Evolutionary conservation across 2,113 vertebrate species (phyloP), one percentile per base, ranked within the genome.

Genomic region (Polypterus bichir): DNA sequence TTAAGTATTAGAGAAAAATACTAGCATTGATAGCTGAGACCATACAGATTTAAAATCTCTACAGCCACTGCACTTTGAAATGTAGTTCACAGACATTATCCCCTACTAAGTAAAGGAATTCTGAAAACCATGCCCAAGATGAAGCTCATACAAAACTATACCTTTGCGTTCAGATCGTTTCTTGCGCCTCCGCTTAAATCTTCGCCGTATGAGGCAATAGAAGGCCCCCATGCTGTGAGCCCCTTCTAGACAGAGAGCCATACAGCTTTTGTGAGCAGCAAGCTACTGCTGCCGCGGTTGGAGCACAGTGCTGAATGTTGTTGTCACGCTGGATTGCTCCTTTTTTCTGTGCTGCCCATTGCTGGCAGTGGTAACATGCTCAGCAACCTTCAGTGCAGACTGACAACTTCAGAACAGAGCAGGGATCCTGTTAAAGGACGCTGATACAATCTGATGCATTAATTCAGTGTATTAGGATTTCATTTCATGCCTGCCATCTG

Each of bases 151-250:
- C 27, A 27, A 27, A 27, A 27, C 27, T 27, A 80, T 88, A 92
- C 93, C 92, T 90, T 80, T 91, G 66, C 76, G 83, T 64, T 90
- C 81, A 0, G 82, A 89, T 59, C 81, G 74, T 62, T 84, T 93
- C 69, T 70, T 88, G 71, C 87, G 84, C 70, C 90, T 83, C 75
- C 86, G 75, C 68, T 81, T 91, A 65, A 74, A 79, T 61, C 66
- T 77, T 66, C 58, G 79, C 44, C 67, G 70, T 65, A 77, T 66
- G 5, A 65, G 10, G 65, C 86, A 76, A 71, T 82, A 79, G 59
- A 79, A 78, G 64, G 76, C 77, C 62, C 82, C 84, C 75, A 66
- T 49, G 54, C 69, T 65, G 64, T 72, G 73, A 0, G 75, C 57
- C 4, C 56, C 62, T 4, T 69, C 63, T 62, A 71, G 63, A 2